Base-by-base conservation (phyloP, 2,797 vertebrate species). In the Novumbra hubbsi region DNA sequence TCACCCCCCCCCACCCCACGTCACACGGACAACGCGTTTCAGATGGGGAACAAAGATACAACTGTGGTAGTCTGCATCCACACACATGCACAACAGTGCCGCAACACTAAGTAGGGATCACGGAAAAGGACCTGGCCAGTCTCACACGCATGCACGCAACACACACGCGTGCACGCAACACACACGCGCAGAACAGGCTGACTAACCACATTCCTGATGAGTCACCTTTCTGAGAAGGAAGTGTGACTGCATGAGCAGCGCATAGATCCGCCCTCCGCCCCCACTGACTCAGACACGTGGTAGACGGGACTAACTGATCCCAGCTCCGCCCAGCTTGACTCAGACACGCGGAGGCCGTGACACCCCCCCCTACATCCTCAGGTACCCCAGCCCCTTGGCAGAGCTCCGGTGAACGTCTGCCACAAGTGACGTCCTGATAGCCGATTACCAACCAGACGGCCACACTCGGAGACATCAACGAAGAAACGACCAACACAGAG, bases 161-260 rank as follows among this genome's bases (percentile, higher is more conserved):
- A 45, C 41, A 45, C 70, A 84, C 52, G 4, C 57, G 69, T 28
- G 27, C 6, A 75, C 32, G 70, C 74, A 82, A 69, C 62, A 62
- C 45, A 73, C 52, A 79, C 77, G 87, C 78, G 86, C 75, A 81
- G 12, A 11, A 4, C 41, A 45, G 41, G 81, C 76, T 83, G 86
- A 91, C 81, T 84, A 88, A 90, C 88, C 76, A 65, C 80, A 84
- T 88, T 90, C 86, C 80, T 88, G 79, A 87, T 92, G 88, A 91
- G 88, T 93, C 91, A 92, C 76, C 55, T 83, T 86, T 85, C 80
- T 83, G 74, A 82, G 82, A 87, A 88, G 75, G 80, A 88, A 89
- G 74, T 75, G 86, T 84, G 77, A 82, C 77, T 88, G 84, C 90
- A 88, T 92, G 90, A 91, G 78, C 60, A 0, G 72, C 70, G 75